Evolutionary conservation across 2,888 invertebrate genomes (phyloP).

Genomic region (Tetragonisca angustula): DNA sequence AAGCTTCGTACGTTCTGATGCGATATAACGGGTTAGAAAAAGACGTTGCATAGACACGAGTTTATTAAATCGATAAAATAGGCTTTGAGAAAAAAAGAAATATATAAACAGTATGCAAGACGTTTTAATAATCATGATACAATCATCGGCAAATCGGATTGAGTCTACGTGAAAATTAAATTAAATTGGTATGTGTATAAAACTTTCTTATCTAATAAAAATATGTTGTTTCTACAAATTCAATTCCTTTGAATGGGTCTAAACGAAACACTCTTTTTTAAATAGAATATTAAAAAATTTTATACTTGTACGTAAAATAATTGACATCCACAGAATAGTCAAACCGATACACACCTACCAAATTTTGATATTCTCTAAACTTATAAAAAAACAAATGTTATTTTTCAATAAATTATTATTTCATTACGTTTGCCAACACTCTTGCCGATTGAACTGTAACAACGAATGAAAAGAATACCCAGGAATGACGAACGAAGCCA

Average conservation of each 20-base stretch:
- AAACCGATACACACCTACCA: neutral
- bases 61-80: neutral
- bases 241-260: neutral
- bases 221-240: neutral
- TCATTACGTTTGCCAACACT: neutral
- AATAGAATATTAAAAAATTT: too few relatives aligned
- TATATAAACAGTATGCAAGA: too few relatives aligned
- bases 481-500: constrained; percentile 2
- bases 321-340: neutral
- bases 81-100: too few relatives aligned
- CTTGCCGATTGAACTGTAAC: neutral
- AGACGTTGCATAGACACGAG: neutral
- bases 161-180: too few relatives aligned
- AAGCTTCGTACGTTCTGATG: neutral
- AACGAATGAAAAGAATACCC: constrained; percentile 13
- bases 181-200: too few relatives aligned
- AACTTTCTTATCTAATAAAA: neutral
- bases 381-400: neutral
- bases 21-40: neutral
- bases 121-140: too few relatives aligned
- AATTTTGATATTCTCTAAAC: neutral
- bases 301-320: neutral
- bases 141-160: too few relatives aligned
- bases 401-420: neutral
- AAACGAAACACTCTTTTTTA: neutral